Conservation (phyloP, 2,888 invertebrate species). For the Mythimna pallens region DNA sequence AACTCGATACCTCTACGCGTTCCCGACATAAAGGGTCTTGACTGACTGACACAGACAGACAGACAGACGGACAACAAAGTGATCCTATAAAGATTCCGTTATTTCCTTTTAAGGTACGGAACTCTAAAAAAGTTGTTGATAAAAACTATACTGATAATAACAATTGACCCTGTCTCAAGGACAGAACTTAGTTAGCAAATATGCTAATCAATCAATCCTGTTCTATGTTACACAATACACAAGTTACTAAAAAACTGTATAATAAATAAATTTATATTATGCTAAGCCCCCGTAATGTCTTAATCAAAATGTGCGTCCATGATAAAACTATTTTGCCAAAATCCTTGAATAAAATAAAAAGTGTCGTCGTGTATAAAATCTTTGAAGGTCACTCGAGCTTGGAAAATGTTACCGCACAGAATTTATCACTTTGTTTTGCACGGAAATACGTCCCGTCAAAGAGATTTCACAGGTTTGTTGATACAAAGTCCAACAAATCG, state of each 20-base stretch:
- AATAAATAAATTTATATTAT: constrained; percentile 23
- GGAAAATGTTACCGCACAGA: constrained; percentile 10
- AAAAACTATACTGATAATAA: constrained; percentile 1
- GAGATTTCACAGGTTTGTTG: constrained; percentile 28
- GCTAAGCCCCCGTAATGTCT: constrained; percentile 18
- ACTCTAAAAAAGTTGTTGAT: background rate
- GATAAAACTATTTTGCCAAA: constrained; percentile 31
- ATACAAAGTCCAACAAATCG: constrained; percentile 31
- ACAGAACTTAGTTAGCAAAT: constrained; percentile 29
- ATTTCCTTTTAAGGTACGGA: too few species aligned
- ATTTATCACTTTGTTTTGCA: constrained; percentile 55
- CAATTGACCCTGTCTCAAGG: constrained; percentile 34
- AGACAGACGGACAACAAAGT: too few species aligned
- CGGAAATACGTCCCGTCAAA: constrained; percentile 25
- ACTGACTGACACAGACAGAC: too few species aligned
- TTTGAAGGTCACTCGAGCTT: constrained; percentile 20
- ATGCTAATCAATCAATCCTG: constrained; percentile 37
- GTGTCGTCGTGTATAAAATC: constrained; percentile 14
- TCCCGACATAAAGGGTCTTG: too few species aligned
- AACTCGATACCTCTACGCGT: too few species aligned
- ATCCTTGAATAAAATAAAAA: constrained; percentile 29
- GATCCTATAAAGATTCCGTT: too few species aligned
- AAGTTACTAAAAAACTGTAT: constrained; percentile 29
- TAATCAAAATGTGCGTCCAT: constrained; percentile 6
- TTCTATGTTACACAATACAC: background rate